Evolutionary conservation across 1,140 invertebrate genomes (phyloP).

Genomic region (Drosophila serrata): DNA sequence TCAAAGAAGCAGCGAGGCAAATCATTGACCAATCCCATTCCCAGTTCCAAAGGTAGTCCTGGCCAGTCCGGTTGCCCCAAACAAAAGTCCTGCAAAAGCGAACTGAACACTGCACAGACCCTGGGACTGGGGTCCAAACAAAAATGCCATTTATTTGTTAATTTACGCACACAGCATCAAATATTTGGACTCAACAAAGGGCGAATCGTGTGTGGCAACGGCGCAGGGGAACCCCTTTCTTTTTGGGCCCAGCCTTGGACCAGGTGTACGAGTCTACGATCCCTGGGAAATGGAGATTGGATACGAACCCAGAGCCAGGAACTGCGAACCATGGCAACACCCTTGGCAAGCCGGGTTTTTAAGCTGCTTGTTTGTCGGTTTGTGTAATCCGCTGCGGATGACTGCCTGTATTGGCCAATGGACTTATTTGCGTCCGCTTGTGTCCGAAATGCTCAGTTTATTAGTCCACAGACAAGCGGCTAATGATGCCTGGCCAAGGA

Average conservation of each 20-base stretch:
- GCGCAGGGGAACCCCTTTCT: constrained; percentile 6
- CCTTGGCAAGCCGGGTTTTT: constrained; percentile 54
- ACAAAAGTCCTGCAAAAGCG: constrained; percentile 39
- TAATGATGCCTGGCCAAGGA: constrained; percentile 74
- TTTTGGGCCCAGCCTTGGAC: constrained; percentile 4
- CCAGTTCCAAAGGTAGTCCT: constrained; percentile 7
- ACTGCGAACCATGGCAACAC: constrained; percentile 52
- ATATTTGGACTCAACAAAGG: constrained; percentile 75
- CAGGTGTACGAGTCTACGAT: constrained; percentile 32
- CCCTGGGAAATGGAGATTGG: background rate
- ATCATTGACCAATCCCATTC: constrained; percentile 43
- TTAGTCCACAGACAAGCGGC: constrained; percentile 61
- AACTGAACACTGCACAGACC: background rate
- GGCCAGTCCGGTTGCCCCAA: background rate
- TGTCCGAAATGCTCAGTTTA: constrained; percentile 61
- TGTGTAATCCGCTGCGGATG: constrained; percentile 68
- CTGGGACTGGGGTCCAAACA: constrained; percentile 31
- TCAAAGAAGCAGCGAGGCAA: constrained; percentile 60
- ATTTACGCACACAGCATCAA: constrained; percentile 79
- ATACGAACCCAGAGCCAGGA: background rate
- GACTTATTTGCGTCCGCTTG: constrained; percentile 26
- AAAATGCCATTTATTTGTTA: constrained; percentile 83
- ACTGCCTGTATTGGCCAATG: constrained; percentile 54
- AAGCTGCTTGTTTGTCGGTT: constrained; percentile 82
- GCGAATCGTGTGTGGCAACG: constrained; percentile 1